Percentiles rank a stretch among this genome's conserved stretches.
phyloP scores from a whole-genome alignment of 2,888 invertebrate species.

The Strigamia maritima region DNA sequence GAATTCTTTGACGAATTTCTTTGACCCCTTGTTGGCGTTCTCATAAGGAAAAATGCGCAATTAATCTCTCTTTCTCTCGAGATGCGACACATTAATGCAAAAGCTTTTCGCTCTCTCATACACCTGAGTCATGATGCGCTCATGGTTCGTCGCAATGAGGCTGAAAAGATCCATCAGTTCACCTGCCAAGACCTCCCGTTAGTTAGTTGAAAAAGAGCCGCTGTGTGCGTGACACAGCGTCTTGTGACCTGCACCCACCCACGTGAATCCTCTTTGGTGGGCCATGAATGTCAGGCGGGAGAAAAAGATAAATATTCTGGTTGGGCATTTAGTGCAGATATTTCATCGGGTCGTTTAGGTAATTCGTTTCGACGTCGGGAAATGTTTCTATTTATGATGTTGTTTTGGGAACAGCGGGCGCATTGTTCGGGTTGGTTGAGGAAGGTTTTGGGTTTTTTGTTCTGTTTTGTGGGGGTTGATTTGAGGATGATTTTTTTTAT shows the following conservation, averaged over 20 bases:
- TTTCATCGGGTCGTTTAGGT: no score
- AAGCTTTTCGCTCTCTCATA: not conserved
- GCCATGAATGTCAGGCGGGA: no score
- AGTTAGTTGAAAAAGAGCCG: not conserved
- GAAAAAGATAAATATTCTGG: no score
- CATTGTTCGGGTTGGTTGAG: no score
- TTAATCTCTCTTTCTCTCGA: not conserved
- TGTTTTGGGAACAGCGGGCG: no score
- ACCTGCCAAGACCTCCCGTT: conserved; percentile 8
- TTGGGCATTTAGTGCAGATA: no score
- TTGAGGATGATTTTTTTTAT: no score
- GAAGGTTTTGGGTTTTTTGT: no score
- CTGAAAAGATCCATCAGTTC: not conserved
- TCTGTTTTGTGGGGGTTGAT: no score
- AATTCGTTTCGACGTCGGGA: no score
- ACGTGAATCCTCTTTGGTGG: conserved; percentile 1
- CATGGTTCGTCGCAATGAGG: not conserved
- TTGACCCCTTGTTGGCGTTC: not conserved
- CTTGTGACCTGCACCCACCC: not conserved
- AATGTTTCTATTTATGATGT: no score
- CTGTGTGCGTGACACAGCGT: not conserved
- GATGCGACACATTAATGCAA: not conserved
- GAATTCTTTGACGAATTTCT: not conserved
- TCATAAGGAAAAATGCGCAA: not conserved
- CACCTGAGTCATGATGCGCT: not conserved